Evolutionary conservation across 2,797 vertebrate genomes (phyloP).

Genomic region (Micropoecilia bifurca): DNA sequence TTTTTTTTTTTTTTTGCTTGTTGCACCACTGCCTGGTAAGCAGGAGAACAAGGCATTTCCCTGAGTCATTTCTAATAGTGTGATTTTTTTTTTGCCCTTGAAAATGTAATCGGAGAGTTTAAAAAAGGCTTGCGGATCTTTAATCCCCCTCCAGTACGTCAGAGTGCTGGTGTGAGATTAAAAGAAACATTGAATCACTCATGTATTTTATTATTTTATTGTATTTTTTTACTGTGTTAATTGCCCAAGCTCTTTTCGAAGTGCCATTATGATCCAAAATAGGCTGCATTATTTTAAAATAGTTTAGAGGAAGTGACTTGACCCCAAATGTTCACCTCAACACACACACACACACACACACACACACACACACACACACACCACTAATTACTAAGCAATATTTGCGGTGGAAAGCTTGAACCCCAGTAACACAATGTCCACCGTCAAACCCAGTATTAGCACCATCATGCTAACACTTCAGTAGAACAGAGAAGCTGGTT

Average conservation of each 20-base stretch:
- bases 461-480: not conserved
- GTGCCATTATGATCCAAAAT: slow-evolving; percentile 52
- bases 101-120: slow-evolving; percentile 62
- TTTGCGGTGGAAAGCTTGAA: not conserved
- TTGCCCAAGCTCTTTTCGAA: slow-evolving; percentile 48
- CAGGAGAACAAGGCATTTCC: slow-evolving; percentile 43
- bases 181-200: slow-evolving; percentile 41
- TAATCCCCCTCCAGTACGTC: slow-evolving; percentile 60
- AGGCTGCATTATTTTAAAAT: not conserved
- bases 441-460: not conserved
- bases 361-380: not conserved
- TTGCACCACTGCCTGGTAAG: slow-evolving; percentile 14
- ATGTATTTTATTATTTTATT: slow-evolving; percentile 12
- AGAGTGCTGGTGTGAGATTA: slow-evolving; percentile 36
- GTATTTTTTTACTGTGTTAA: slow-evolving; percentile 36
- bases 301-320: slow-evolving; percentile 16
- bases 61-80: slow-evolving; percentile 58
- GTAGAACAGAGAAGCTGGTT: not conserved
- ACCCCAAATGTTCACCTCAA: not conserved
- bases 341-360: not conserved
- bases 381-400: not conserved
- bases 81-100: slow-evolving; percentile 64
- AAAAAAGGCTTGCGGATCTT: slow-evolving; percentile 35
- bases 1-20: not conserved
- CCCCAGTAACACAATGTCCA: too few relatives aligned